A percentile compares a stretch with the other conserved stretches of the same genome.
Conservation (phyloP, 1,140 invertebrate genomes). For the Campoletis sonorensis region DNA sequence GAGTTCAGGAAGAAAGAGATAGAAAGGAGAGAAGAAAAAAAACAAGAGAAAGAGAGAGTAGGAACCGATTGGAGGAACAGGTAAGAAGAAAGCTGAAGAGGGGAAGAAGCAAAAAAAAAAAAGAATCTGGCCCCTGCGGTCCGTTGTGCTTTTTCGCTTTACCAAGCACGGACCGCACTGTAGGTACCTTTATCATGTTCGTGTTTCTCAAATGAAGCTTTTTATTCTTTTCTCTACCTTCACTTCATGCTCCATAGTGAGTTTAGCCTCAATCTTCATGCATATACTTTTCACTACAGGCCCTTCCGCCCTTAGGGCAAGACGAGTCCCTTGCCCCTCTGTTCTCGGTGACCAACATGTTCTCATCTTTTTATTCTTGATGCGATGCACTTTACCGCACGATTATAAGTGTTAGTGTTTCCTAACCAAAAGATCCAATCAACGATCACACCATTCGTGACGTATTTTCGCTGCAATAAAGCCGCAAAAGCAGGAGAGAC, state of each 20-base stretch:
- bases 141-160: constrained; percentile 38
- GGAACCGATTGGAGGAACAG: background rate
- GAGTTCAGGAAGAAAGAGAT: constrained; percentile 42
- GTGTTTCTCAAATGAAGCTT: constrained; percentile 29
- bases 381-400: background rate
- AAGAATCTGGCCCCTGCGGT: constrained; percentile 27
- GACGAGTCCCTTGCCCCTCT: background rate
- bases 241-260: background rate
- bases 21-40: constrained; percentile 9
- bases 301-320: constrained; percentile 6
- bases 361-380: background rate
- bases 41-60: background rate
- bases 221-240: constrained; percentile 26
- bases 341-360: background rate
- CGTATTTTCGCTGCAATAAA: too few relatives aligned
- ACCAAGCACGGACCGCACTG: constrained; percentile 19
- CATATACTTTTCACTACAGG: background rate
- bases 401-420: background rate
- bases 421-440: background rate
- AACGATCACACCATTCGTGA: background rate
- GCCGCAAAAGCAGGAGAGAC: too few relatives aligned
- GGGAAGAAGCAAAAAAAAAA: constrained; percentile 20
- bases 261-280: constrained; percentile 12
- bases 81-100: background rate
- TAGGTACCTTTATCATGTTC: constrained; percentile 43